phyloP scores from a whole-genome alignment of 53 echinoderm and acorn worm species.

The Echinometra lucunter region DNA sequence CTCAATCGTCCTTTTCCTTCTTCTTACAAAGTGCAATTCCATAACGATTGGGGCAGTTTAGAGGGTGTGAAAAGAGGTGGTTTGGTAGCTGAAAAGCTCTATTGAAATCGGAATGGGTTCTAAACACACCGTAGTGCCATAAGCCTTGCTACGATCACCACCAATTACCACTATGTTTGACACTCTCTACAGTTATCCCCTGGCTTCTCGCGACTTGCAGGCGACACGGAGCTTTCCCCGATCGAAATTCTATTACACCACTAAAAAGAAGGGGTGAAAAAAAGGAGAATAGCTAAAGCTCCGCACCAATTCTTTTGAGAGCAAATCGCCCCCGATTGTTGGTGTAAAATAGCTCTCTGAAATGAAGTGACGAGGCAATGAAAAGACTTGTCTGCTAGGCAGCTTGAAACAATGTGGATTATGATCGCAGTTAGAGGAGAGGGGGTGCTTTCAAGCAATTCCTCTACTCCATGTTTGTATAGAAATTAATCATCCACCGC shows the following conservation, averaged over 20 bases:
- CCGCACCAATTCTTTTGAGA: constrained; percentile 45
- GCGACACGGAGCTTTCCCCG: constrained; percentile 64
- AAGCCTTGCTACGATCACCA: constrained; percentile 51
- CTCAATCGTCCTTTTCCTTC: constrained; percentile 24
- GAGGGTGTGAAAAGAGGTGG: constrained; percentile 69
- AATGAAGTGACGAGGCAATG: constrained; percentile 60
- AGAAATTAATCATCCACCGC: constrained; percentile 84
- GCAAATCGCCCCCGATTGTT: constrained; percentile 62
- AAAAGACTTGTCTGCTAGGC: constrained; percentile 67
- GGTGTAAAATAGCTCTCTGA: constrained; percentile 50
- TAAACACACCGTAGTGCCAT: constrained; percentile 62
- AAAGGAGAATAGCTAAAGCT: constrained; percentile 53
- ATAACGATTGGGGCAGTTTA: constrained; percentile 63
- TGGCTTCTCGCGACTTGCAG: constrained; percentile 41
- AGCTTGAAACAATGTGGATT: constrained; percentile 72
- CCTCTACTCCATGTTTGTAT: constrained; percentile 77
- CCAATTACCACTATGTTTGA: constrained; percentile 59
- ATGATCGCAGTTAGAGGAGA: constrained; percentile 21
- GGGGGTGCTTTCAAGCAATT: constrained; percentile 27
- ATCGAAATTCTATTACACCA: constrained; percentile 84
- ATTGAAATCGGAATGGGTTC: constrained; percentile 57
- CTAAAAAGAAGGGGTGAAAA: neutral
- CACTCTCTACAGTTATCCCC: constrained; percentile 60
- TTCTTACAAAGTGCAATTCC: constrained; percentile 55
- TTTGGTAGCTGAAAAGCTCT: constrained; percentile 36